Evolutionary conservation across 2,888 invertebrate species (phyloP), one percentile per base, ranked within the genome.

Genomic region (Lypha dubia): DNA sequence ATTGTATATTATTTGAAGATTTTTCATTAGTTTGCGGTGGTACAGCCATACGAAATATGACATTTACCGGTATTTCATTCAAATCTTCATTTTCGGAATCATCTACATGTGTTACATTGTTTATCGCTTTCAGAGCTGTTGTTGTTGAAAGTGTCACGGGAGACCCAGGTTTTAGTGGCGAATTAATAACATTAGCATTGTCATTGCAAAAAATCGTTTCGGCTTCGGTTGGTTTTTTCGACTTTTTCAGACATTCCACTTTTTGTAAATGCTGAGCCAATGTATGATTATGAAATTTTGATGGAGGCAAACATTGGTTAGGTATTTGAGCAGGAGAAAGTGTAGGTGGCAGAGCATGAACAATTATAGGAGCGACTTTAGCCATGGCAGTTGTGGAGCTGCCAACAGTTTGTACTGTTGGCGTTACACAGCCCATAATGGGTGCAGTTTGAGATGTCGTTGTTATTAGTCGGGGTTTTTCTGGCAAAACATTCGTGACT

Each of bases 51-150:
- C 91, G 89, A 83, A 91, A 91, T 79, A 91, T 91, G 83, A 91
- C 91, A 88, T 91, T 91, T 84, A 91, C 92, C 87, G 91, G 92
- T 87, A 91, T 91, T 88, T 92, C 91, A 84, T 90, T 90, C 85
- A 90, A 88, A 88, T 91, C 90, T 88, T 91, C 90, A 83, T 84
- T 87, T 82, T 87, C 87, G 91, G 92, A 92, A 92, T 92, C 58
- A 74, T 49, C 49, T 32, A 63, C 41, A 82, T 63, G 70, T 65
- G 22, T 24, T 15, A 63, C 24, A 3, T 24, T 46, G 46, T 86
- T 67, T 38, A 60, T 32, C 15, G 22, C 28, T 44, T 86, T 81
- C 44, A 82, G 68, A 17, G 82, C 67, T 28, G 84, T 77, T 75
- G 65, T 51, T 68, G 28, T 67, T 41, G 60, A 73, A 82, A 67